These are phyloP conservation scores for Spizella passerina DNA, from an alignment of 2,797 vertebrate genomes.

Conservation along the genomic window DNA sequence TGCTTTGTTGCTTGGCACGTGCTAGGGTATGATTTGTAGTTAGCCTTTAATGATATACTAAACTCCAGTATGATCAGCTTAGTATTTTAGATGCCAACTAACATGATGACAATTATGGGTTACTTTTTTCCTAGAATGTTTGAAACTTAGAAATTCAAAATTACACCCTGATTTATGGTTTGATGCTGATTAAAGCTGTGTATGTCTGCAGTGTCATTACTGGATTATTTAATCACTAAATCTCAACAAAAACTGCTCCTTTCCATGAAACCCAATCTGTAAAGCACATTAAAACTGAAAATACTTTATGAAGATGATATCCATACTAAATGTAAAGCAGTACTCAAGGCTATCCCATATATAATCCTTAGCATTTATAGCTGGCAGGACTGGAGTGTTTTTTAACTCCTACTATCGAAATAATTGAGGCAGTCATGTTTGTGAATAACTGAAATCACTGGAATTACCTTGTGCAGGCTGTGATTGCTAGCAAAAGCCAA, in stretches of 20 bases:
- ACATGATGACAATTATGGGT: neutral
- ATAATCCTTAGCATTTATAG: neutral
- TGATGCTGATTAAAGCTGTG: slow-evolving; percentile 30
- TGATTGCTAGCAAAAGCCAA: neutral
- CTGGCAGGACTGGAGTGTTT: neutral
- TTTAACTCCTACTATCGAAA: neutral
- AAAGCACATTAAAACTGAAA: slow-evolving; percentile 8
- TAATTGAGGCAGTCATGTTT: neutral
- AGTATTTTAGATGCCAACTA: slow-evolving; percentile 3
- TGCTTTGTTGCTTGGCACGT: neutral
- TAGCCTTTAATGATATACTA: neutral
- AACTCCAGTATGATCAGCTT: neutral
- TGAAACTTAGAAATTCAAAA: slow-evolving; percentile 25
- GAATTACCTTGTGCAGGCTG: neutral
- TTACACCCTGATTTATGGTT: neutral
- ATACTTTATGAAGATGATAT: slow-evolving; percentile 34
- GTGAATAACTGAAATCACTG: neutral
- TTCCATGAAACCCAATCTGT: neutral
- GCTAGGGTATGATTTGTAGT: neutral
- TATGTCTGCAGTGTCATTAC: neutral
- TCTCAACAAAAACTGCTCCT: neutral
- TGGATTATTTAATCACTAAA: slow-evolving; percentile 20
- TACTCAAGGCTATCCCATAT: neutral
- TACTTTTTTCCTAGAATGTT: neutral
- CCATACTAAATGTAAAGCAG: slow-evolving; percentile 25